Conservation (phyloP, 2,113 vertebrate genomes). For the Blennius ocellaris region DNA sequence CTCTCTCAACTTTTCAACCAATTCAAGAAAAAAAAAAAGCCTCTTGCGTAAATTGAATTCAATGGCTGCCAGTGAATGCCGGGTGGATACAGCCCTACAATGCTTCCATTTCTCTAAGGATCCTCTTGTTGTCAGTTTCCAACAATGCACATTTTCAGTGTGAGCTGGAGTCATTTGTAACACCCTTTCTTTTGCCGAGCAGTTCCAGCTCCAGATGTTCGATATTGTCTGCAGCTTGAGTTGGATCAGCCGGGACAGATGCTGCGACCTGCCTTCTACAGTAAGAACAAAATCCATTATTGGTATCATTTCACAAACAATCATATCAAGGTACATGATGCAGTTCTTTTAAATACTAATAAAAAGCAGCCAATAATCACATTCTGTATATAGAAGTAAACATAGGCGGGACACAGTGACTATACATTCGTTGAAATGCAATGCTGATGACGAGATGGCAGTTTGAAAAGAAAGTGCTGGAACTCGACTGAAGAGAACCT, state of each 20-base stretch:
- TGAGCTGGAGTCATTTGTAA: slow-evolving; percentile 74
- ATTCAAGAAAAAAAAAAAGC: slow-evolving; percentile 31
- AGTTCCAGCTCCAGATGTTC: slow-evolving; percentile 99
- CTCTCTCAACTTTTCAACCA: slow-evolving; percentile 38
- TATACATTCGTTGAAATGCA: neutral
- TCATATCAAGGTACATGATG: no score
- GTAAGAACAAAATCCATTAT: slow-evolving; percentile 81
- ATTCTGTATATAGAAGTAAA: neutral
- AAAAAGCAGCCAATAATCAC: no score
- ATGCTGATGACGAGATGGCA: slow-evolving; percentile 16
- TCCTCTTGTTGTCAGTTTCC: slow-evolving; percentile 45
- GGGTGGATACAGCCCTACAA: slow-evolving; percentile 14
- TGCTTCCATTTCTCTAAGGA: slow-evolving; percentile 18
- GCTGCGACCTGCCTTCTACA: slow-evolving; percentile 95
- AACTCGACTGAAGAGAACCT: slow-evolving; percentile 24
- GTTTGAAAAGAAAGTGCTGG: slow-evolving; percentile 25
- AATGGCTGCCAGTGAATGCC: slow-evolving; percentile 33
- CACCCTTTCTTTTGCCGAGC: slow-evolving; percentile 74
- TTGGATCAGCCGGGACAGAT: slow-evolving; percentile 97
- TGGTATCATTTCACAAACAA: neutral
- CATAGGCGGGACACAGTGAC: neutral
- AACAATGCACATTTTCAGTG: slow-evolving; percentile 50
- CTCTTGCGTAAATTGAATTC: slow-evolving; percentile 30
- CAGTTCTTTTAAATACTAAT: no score
- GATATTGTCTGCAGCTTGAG: slow-evolving; percentile 97